These are phyloP conservation scores for Torymus tubicola DNA, from an alignment of 2,888 invertebrate genomes.

Conservation along the genomic window DNA sequence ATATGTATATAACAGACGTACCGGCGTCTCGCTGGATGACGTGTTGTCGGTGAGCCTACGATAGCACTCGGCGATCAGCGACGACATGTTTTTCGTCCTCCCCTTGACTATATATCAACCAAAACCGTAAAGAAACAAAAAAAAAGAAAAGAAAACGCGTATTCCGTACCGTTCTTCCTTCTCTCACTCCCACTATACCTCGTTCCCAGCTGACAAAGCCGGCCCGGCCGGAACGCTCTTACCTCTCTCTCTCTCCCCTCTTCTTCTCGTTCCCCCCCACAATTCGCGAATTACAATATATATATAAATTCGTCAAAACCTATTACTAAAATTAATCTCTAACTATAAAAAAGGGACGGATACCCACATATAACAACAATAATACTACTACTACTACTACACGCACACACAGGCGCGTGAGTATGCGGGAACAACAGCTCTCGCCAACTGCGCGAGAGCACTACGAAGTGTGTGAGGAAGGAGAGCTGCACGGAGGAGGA, in stretches of 20 bases:
- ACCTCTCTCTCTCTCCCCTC: neutral
- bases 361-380: too few species aligned
- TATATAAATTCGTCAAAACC: too few species aligned
- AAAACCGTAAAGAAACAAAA: neutral
- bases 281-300: too few species aligned
- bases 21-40: slow-evolving; percentile 53
- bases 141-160: neutral
- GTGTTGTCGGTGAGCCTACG: slow-evolving; percentile 60
- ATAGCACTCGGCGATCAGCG: slow-evolving; percentile 65
- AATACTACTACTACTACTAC: too few species aligned
- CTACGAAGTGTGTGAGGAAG: neutral
- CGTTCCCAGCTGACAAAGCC: neutral
- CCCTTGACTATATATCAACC: neutral
- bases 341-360: neutral
- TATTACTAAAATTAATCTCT: too few species aligned
- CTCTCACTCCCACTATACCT: neutral
- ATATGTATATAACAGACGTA: slow-evolving; percentile 6
- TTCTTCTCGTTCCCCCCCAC: too few species aligned
- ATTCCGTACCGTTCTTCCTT: neutral
- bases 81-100: slow-evolving; percentile 41
- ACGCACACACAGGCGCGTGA: too few species aligned
- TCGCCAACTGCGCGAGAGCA: too few species aligned
- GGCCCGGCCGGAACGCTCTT: neutral
- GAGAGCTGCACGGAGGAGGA: slow-evolving; percentile 7
- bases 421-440: neutral